Evolutionary conservation across 2,797 vertebrate genomes (phyloP), one percentile per base, ranked within the genome.

Genomic region (Enteromius thamalakanensis): DNA sequence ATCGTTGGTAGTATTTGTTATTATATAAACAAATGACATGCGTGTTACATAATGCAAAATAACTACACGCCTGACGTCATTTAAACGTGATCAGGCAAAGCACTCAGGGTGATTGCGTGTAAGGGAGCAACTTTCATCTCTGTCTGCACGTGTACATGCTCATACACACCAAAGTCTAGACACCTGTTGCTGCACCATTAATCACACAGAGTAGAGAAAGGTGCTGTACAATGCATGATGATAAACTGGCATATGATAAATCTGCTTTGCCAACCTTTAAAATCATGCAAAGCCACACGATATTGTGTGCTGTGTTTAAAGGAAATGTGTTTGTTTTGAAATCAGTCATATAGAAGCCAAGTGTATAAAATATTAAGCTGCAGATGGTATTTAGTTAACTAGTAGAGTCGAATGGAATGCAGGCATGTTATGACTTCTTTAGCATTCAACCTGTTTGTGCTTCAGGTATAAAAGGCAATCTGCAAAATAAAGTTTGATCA

Each of bases 1-100:
- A 74, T 68, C 70, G 81, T 81, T 85, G 84, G 49, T 71, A 79
- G 45, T 23, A 74, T 82, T 68, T 86, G 79, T 83, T 87, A 45
- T 84, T 84, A 76, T 81, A 60, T 79, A 86, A 72, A 86, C 79
- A 81, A 62, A 81, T 45, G 49, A 42, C 51, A 6, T 26, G 67
- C 29, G 32, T 80, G 65, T 76, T 76, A 77, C 51, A 53, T 83
- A 80, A 83, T 72, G 37, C 55, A 80, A 82, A 83, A 55, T 29
- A 80, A 29, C 19, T 80, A 67, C 34, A 80, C 11, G 15, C 34
- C 51, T 62, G 51, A 75, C 14, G 3, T 69, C 76, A 37, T 42
- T 81, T 53, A 37, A 60, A 67, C 6, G 1, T 40, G 10, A 47
- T 49, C 37, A 8, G 34, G 37, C n/a, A 81, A 40, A 26, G 19